phyloP scores from a whole-genome alignment of 2,113 vertebrate genomes.

The Megaceryle maxima region DNA sequence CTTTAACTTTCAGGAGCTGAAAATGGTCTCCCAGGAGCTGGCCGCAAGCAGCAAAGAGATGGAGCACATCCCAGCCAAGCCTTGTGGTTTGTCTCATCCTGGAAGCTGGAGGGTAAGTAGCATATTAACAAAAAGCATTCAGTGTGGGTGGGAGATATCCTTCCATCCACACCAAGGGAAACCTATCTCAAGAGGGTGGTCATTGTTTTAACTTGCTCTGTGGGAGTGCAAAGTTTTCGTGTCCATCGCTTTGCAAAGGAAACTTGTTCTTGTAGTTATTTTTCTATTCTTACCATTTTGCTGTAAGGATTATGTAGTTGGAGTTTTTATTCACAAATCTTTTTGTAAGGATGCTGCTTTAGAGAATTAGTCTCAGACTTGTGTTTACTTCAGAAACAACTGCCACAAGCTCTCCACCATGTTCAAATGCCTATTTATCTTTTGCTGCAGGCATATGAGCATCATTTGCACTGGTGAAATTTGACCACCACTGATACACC shows the following conservation, averaged over 20 bases:
- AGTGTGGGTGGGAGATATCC: not conserved
- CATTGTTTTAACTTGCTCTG: not conserved
- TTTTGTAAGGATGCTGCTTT: not conserved
- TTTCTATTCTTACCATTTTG: not conserved
- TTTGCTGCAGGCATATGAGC: not conserved
- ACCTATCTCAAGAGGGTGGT: not conserved
- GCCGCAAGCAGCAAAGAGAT: not conserved
- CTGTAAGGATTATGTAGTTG: not conserved
- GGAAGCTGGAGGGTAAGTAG: not conserved
- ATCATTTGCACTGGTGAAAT: not conserved
- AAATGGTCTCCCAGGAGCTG: not conserved
- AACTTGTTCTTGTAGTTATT: not conserved
- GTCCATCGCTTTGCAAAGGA: not conserved
- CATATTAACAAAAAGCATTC: not conserved
- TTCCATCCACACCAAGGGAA: rapidly evolving
- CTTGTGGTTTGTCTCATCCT: not conserved
- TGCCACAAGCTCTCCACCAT: not conserved
- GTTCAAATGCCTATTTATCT: not conserved
- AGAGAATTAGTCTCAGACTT: not conserved
- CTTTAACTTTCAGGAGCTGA: not conserved
- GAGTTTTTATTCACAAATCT: not conserved
- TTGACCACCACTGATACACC: not conserved
- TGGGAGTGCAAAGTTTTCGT: not conserved
- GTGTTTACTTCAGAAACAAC: not conserved
- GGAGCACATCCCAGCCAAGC: not conserved